phyloP scores from a whole-genome alignment of 2,888 invertebrate genomes.

The Drosophila pegasa region DNA sequence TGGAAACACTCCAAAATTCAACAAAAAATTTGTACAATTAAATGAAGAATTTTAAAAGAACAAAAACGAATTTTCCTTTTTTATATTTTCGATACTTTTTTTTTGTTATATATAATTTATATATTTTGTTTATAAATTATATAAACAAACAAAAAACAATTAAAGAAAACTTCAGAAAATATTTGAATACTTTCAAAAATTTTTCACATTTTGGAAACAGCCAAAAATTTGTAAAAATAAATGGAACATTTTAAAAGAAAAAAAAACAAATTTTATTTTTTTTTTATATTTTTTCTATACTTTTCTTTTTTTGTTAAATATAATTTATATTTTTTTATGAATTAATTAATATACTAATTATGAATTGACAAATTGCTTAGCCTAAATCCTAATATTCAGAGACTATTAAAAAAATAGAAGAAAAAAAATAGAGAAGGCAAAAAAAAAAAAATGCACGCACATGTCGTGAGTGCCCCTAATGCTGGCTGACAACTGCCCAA shows the following conservation, averaged over 20 bases:
- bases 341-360: constrained; percentile 9
- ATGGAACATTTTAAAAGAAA: background rate
- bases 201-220: no score
- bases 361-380: constrained; percentile 13
- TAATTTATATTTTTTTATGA: background rate
- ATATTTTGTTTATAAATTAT: no score
- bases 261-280: constrained; percentile 6
- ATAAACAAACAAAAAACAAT: no score
- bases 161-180: no score
- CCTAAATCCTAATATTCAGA: constrained; percentile 21
- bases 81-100: no score
- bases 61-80: no score
- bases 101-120: no score
- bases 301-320: background rate
- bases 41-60: no score
- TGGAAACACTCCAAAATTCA: no score
- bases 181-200: no score
- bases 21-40: no score
- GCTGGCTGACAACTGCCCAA: background rate
- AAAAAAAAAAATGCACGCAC: background rate
- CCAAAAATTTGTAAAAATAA: no score
- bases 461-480: background rate
- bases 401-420: constrained; percentile 9
- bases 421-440: background rate
- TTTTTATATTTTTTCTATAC: constrained; percentile 3